Evolutionary conservation across 1,140 invertebrate genomes (phyloP).

Genomic region (Musca vetustissima): DNA sequence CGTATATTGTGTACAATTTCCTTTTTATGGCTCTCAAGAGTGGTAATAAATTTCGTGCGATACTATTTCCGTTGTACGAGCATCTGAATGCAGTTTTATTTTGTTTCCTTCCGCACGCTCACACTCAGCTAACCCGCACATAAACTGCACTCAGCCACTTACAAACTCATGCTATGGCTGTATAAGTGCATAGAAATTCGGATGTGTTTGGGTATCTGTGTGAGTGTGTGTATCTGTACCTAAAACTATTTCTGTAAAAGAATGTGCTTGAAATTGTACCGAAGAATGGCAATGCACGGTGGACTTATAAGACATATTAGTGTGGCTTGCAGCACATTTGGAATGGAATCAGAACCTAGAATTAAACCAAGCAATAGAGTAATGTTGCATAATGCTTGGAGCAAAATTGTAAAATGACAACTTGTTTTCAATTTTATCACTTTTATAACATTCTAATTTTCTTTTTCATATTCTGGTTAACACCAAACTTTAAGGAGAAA

Average conservation of each 20-base stretch:
- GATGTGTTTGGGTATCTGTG: neutral
- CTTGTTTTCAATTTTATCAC: too few species aligned
- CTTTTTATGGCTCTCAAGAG: slow-evolving; percentile 55
- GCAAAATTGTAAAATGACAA: too few species aligned
- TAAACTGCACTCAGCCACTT: neutral
- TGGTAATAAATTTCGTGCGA: slow-evolving; percentile 55
- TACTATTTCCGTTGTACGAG: slow-evolving; percentile 53
- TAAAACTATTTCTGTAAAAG: slow-evolving; percentile 9
- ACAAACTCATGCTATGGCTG: neutral
- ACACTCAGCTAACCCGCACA: neutral
- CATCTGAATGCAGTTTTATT: slow-evolving; percentile 22
- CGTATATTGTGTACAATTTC: slow-evolving; percentile 55
- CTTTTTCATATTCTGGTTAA: too few species aligned
- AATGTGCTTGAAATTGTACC: neutral
- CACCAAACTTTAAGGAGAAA: too few species aligned
- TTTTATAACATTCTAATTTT: too few species aligned
- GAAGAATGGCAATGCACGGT: too few species aligned
- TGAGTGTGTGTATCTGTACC: neutral
- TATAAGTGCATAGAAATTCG: neutral
- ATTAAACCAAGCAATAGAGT: too few species aligned
- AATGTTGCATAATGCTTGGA: too few species aligned
- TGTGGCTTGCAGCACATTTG: too few species aligned
- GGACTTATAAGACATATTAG: too few species aligned
- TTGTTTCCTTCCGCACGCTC: slow-evolving; percentile 17
- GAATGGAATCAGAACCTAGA: too few species aligned